A percentile compares a stretch with the other conserved stretches of the same genome.
phyloP scores from a whole-genome alignment of 1,140 invertebrate species.

The Zaprionus gabonicus region DNA sequence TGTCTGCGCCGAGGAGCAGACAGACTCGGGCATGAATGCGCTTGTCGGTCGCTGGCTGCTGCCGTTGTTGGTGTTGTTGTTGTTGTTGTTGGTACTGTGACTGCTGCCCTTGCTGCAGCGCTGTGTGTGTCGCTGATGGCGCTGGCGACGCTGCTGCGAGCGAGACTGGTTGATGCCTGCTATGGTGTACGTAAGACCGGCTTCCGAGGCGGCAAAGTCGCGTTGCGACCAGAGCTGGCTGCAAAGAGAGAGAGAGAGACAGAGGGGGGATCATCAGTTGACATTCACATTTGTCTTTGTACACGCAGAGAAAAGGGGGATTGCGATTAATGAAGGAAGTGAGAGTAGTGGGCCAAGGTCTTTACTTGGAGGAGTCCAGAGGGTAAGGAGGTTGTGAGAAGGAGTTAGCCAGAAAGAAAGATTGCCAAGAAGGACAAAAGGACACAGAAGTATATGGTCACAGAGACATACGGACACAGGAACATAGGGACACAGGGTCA shows the following conservation, averaged over 20 bases:
- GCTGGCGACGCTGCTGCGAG: constrained; percentile 66
- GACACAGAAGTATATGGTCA: no score
- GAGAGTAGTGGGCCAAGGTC: no score
- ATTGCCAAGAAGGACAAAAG: no score
- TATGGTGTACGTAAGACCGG: constrained; percentile 78
- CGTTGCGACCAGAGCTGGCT: constrained; percentile 76
- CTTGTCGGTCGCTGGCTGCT: constrained; percentile 58
- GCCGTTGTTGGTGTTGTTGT: constrained; percentile 45
- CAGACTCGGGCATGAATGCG: constrained; percentile 75
- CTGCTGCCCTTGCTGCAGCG: constrained; percentile 71
- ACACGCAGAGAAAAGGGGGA: neutral
- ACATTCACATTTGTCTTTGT: constrained; percentile 34
- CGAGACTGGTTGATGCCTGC: constrained; percentile 63
- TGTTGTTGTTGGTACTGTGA: constrained; percentile 40
- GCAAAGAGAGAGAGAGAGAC: neutral
- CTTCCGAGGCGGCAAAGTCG: constrained; percentile 79
- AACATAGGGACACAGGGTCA: no score
- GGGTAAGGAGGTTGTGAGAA: no score
- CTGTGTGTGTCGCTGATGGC: constrained; percentile 65
- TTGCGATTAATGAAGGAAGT: neutral
- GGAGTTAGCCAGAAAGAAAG: no score
- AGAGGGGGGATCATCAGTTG: constrained; percentile 18
- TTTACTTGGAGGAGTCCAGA: no score
- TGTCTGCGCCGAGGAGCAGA: constrained; percentile 78
- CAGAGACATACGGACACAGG: no score